Conservation (phyloP, 2,113 vertebrate genomes). For the Chionomys nivalis region DNA sequence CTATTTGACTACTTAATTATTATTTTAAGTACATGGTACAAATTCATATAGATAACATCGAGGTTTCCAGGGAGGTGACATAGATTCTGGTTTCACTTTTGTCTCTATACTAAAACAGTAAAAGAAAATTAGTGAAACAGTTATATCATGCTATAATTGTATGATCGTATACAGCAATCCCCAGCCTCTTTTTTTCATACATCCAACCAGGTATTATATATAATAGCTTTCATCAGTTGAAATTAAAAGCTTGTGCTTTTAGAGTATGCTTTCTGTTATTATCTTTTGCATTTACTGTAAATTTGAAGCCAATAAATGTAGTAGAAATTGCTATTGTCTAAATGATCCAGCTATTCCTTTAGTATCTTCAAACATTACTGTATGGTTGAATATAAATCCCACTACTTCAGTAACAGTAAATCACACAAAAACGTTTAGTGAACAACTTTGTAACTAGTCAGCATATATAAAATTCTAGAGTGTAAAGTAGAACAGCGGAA, state of each 20-base stretch:
- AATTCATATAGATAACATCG: not conserved
- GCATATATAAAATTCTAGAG: constrained; percentile 38
- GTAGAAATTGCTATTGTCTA: constrained; percentile 42
- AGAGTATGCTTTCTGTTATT: not conserved
- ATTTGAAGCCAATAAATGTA: not conserved
- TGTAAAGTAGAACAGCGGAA: not conserved
- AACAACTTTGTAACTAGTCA: constrained; percentile 17
- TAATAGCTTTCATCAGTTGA: constrained; percentile 7
- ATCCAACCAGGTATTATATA: not conserved
- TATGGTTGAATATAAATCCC: constrained; percentile 25
- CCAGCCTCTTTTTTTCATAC: not conserved
- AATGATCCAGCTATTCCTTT: constrained; percentile 45
- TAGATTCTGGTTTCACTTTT: constrained; percentile 54
- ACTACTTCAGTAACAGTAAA: constrained; percentile 51
- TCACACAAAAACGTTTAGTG: not conserved
- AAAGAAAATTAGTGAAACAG: constrained; percentile 38
- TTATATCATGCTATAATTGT: constrained; percentile 1
- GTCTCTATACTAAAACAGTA: constrained; percentile 43
- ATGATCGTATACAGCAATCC: not conserved
- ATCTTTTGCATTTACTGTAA: constrained; percentile 15
- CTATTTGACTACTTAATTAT: constrained; percentile 24
- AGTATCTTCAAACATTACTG: constrained; percentile 31
- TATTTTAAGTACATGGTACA: constrained; percentile 35
- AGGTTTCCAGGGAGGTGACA: constrained; percentile 31
- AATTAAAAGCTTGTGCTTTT: constrained; percentile 19